phyloP scores from a whole-genome alignment of 2,888 invertebrate species.

The Thysanoteuthis rhombus region DNA sequence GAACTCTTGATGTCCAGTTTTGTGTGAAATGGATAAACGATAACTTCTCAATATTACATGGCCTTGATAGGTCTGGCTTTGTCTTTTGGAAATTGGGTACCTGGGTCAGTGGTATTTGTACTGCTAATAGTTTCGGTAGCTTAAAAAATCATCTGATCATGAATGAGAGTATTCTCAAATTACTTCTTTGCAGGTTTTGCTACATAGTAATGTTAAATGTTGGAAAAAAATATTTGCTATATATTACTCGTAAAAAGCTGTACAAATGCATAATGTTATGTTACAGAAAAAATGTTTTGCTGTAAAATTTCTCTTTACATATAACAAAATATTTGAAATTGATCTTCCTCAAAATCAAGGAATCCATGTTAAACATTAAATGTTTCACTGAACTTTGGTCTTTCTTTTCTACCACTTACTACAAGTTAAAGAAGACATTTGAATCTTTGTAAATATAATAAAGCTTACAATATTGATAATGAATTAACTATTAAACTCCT shows the following conservation, averaged over 20 bases:
- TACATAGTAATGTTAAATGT: not conserved
- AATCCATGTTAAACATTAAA: not conserved
- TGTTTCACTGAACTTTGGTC: not conserved
- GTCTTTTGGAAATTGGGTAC: no score
- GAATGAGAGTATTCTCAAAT: not conserved
- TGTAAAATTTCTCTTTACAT: not conserved
- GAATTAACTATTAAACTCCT: not conserved
- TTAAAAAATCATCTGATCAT: no score
- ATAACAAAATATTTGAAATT: no score
- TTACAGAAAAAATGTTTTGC: not conserved
- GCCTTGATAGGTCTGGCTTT: no score
- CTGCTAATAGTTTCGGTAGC: no score
- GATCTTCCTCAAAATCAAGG: not conserved
- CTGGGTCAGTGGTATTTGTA: no score
- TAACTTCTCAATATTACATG: no score
- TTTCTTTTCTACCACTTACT: not conserved
- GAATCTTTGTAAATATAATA: not conserved
- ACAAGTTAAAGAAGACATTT: not conserved
- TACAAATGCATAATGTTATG: not conserved
- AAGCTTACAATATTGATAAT: not conserved
- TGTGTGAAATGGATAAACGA: not conserved
- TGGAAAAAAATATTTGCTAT: not conserved
- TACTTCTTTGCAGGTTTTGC: not conserved
- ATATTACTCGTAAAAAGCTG: not conserved
- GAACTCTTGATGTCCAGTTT: not conserved